phyloP scores from a whole-genome alignment of 2,797 vertebrate genomes.

The Cyprinella venusta region DNA sequence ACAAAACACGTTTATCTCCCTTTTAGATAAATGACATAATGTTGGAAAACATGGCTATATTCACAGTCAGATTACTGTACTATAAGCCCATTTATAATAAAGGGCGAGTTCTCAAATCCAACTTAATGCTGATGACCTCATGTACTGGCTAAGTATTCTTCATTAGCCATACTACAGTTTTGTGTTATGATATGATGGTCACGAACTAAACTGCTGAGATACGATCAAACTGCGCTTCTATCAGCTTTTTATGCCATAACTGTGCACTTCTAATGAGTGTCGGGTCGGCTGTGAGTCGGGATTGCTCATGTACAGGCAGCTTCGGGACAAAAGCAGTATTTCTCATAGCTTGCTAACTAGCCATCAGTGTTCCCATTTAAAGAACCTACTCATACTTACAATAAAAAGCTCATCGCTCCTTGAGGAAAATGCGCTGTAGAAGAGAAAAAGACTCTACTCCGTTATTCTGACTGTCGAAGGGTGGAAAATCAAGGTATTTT shows the following conservation, averaged over 20 bases:
- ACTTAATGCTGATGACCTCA: constrained; percentile 1
- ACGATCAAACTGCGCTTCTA: not conserved
- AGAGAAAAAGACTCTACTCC: not conserved
- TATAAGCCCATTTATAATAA: not conserved
- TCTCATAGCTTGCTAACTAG: constrained; percentile 47
- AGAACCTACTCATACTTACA: constrained; percentile 73
- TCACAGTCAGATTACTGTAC: not conserved
- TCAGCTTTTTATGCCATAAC: not conserved
- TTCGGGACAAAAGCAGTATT: constrained; percentile 23
- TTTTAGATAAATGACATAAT: not conserved
- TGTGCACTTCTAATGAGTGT: not conserved
- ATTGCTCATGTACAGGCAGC: not conserved
- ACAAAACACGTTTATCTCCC: not conserved
- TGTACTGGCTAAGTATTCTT: not conserved
- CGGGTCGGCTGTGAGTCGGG: not conserved
- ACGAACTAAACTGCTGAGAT: not conserved
- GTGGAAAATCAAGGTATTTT: not conserved
- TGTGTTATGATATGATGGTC: not conserved
- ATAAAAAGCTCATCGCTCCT: constrained; percentile 82
- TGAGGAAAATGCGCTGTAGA: constrained; percentile 4
- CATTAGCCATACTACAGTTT: constrained; percentile 12
- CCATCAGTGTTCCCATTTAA: constrained; percentile 21
- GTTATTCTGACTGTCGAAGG: not conserved
- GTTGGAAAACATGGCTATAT: not conserved
- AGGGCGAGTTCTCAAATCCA: not conserved